A percentile compares a stretch with the other conserved stretches of the same genome.
Evolutionary conservation across 2,797 vertebrate species (phyloP).

Genomic region (Galaxias olidus): DNA sequence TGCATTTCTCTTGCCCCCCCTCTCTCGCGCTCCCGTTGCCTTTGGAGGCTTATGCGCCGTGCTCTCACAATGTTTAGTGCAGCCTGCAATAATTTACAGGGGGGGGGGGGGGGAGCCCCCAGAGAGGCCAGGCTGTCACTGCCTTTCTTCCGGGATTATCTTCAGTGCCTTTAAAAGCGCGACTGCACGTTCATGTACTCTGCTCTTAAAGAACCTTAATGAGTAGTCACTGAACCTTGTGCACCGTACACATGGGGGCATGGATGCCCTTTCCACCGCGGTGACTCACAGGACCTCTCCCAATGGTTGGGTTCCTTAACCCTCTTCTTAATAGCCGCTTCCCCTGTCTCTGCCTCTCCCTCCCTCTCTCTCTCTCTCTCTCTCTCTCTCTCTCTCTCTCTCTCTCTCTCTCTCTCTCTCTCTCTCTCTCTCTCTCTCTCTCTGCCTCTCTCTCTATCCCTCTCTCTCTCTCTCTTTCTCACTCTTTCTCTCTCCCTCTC

Average conservation of each 20-base stretch:
- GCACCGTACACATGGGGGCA: too few species aligned
- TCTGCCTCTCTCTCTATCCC: slow-evolving; percentile 18
- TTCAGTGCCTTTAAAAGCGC: not conserved
- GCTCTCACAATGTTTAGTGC: slow-evolving; percentile 39
- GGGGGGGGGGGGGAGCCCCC: too few species aligned
- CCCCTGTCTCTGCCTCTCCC: not conserved
- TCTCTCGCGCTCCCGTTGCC: slow-evolving; percentile 29
- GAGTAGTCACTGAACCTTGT: not conserved
- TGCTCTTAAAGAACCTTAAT: not conserved
- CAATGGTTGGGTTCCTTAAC: too few species aligned
- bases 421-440: slow-evolving; percentile 9
- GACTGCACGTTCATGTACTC: not conserved
- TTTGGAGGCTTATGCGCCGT: slow-evolving; percentile 37
- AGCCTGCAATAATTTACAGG: slow-evolving; percentile 39
- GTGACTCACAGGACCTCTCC: too few species aligned
- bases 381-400: slow-evolving; percentile 11
- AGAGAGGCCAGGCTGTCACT: not conserved
- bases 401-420: slow-evolving; percentile 7
- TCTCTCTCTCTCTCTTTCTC: slow-evolving; percentile 8
- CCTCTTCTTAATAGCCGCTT: not conserved
- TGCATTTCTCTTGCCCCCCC: slow-evolving; percentile 28
- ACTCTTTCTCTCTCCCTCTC: too few species aligned
- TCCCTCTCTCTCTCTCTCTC: too few species aligned
- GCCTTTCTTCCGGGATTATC: not conserved
- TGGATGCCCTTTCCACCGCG: too few species aligned